phyloP scores from a whole-genome alignment of 2,797 vertebrate genomes.

The Philypnodon macrostomus region DNA sequence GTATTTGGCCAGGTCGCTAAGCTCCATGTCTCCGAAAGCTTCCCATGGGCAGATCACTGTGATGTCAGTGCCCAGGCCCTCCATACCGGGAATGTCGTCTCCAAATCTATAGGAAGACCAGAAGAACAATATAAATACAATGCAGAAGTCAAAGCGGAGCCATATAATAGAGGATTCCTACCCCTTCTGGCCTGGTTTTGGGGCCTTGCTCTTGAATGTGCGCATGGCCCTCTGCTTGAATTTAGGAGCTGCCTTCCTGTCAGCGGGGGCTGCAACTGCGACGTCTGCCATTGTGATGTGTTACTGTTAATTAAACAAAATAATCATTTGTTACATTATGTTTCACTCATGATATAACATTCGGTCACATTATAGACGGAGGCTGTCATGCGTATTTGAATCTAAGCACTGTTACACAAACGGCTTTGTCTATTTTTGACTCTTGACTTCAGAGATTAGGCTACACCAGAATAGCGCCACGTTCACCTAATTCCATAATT shows the following conservation, averaged over 20 bases:
- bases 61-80: slow-evolving; percentile 89
- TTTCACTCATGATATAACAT: slow-evolving; percentile 26
- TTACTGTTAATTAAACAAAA: slow-evolving; percentile 12
- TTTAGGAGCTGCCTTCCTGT: slow-evolving; percentile 77
- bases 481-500: slow-evolving; percentile 24
- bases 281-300: slow-evolving; percentile 53
- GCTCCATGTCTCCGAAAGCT: slow-evolving; percentile 82
- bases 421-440: slow-evolving; percentile 55
- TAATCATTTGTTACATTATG: neutral
- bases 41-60: slow-evolving; percentile 86
- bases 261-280: slow-evolving; percentile 45
- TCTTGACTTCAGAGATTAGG: slow-evolving; percentile 50
- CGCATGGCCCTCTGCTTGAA: slow-evolving; percentile 80
- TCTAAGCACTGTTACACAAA: slow-evolving; percentile 50
- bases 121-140: too few species aligned
- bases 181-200: slow-evolving; percentile 81
- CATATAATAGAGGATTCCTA: slow-evolving; percentile 42
- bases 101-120: slow-evolving; percentile 84
- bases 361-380: slow-evolving; percentile 21
- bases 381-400: slow-evolving; percentile 16
- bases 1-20: slow-evolving; percentile 74
- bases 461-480: slow-evolving; percentile 13
- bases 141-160: too few species aligned
- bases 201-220: slow-evolving; percentile 83
- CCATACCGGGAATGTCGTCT: slow-evolving; percentile 97